These are phyloP conservation scores for Toxotes lorentzi DNA, from an alignment of 2,797 vertebrate genomes.

Conservation along the genomic window DNA sequence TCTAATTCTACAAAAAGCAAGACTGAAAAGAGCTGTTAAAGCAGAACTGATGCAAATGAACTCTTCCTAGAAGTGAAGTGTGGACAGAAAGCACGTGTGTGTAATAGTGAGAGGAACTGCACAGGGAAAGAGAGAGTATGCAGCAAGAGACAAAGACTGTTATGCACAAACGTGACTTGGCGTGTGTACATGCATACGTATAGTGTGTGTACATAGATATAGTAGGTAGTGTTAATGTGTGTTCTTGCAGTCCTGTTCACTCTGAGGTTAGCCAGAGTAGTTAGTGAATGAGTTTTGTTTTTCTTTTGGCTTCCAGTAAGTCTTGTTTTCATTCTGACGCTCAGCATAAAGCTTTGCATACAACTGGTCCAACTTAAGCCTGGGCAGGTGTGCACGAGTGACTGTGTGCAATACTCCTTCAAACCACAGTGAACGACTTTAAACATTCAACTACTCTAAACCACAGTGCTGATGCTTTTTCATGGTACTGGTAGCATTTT, in stretches of 20 bases:
- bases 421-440: neutral
- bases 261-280: slow-evolving; percentile 76
- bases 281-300: slow-evolving; percentile 63
- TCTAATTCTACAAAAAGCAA: slow-evolving; percentile 23
- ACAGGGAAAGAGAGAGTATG: neutral
- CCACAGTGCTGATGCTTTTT: neutral
- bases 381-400: slow-evolving; percentile 25
- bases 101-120: slow-evolving; percentile 28
- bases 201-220: neutral
- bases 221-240: slow-evolving; percentile 29
- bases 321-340: slow-evolving; percentile 59
- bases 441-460: neutral
- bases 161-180: slow-evolving; percentile 7
- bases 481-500: neutral
- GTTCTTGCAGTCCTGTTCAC: slow-evolving; percentile 33
- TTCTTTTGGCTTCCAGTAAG: slow-evolving; percentile 70
- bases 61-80: slow-evolving; percentile 28
- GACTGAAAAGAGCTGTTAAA: slow-evolving; percentile 21
- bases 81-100: neutral
- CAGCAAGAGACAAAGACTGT: neutral
- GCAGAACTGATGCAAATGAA: slow-evolving; percentile 9
- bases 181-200: neutral
- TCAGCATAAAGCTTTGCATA: slow-evolving; percentile 31
- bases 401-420: neutral
- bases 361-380: slow-evolving; percentile 6